These are phyloP conservation scores for Calyptomena viridis DNA, from an alignment of 2,113 vertebrate species.

Conservation along the genomic window DNA sequence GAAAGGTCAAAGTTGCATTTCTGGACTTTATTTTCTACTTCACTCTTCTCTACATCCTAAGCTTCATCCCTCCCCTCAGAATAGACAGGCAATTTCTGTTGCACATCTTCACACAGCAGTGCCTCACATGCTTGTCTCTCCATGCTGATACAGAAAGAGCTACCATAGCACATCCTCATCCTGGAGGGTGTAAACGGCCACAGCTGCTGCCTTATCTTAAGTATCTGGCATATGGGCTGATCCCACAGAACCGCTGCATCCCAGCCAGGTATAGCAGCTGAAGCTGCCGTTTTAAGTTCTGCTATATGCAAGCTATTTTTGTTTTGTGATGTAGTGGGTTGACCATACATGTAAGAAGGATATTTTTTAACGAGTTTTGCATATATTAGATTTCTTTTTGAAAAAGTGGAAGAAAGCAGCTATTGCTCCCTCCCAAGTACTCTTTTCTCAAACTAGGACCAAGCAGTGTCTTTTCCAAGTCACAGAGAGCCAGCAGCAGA, in stretches of 20 bases:
- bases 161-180: accelerated
- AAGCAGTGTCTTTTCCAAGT: background rate
- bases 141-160: background rate
- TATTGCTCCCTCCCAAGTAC: background rate
- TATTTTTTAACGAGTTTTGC: background rate
- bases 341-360: background rate
- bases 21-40: background rate
- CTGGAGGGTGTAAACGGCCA: background rate
- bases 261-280: background rate
- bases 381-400: background rate
- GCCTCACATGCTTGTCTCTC: background rate
- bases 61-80: background rate
- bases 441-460: background rate
- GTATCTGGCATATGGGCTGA: background rate
- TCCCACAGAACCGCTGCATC: background rate
- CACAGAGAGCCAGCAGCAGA: background rate
- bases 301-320: background rate
- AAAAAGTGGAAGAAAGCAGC: background rate
- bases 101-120: background rate
- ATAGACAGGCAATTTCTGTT: background rate
- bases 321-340: background rate
- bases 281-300: background rate
- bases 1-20: background rate
- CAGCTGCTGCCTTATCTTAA: background rate
- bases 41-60: background rate